Evolutionary conservation across 1,140 invertebrate genomes (phyloP).

Genomic region (Galendromus occidentalis): DNA sequence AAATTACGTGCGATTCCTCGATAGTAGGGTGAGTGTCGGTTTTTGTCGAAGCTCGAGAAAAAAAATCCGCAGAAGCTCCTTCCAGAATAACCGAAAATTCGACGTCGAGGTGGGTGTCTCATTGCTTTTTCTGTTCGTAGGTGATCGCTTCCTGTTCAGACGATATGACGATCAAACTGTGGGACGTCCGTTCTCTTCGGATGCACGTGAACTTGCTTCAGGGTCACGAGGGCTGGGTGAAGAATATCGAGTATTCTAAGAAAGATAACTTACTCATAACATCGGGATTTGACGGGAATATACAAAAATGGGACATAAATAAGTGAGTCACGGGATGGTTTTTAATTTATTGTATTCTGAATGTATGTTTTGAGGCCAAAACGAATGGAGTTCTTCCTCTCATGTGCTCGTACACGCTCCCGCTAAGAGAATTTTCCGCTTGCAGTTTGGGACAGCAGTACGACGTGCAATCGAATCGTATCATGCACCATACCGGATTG

Average conservation of each 20-base stretch:
- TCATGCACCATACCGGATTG: constrained; percentile 58
- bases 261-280: constrained; percentile 63
- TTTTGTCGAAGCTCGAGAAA: neutral
- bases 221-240: constrained; percentile 86
- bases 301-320: constrained; percentile 86
- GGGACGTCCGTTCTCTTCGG: constrained; percentile 66
- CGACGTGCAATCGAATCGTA: constrained; percentile 47
- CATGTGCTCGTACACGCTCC: too few species aligned
- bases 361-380: neutral
- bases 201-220: constrained; percentile 43
- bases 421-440: too few species aligned
- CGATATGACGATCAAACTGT: constrained; percentile 70
- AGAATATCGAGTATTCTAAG: constrained; percentile 82
- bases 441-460: neutral
- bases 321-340: constrained; percentile 29
- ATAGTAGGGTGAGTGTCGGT: neutral
- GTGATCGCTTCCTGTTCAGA: constrained; percentile 86
- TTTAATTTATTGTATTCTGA: neutral
- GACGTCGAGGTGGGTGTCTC: neutral
- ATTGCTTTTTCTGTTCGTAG: constrained; percentile 30
- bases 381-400: neutral
- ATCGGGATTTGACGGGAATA: constrained; percentile 76
- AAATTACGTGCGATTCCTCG: constrained; percentile 49
- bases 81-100: neutral
- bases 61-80: too few species aligned